Conservation (phyloP, 2,888 invertebrate genomes). For the Sepiola atlantica region DNA sequence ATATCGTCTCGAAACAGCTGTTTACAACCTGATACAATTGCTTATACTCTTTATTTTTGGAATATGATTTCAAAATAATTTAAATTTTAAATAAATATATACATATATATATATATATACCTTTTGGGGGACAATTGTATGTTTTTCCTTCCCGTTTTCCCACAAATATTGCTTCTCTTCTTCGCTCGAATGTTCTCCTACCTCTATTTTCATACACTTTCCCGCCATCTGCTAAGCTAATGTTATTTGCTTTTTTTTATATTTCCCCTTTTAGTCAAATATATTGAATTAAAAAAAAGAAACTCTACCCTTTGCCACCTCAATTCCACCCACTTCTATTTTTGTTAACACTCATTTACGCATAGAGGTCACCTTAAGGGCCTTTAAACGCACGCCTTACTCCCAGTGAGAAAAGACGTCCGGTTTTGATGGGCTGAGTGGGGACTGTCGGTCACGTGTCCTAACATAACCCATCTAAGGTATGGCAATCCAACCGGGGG, state of each 20-base stretch:
- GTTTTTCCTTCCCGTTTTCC: too few species aligned
- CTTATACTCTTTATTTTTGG: too few species aligned
- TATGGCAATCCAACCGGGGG: neutral
- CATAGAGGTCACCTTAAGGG: neutral
- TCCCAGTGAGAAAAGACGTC: neutral
- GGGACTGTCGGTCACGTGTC: neutral
- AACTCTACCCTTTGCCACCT: too few species aligned
- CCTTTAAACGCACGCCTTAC: neutral
- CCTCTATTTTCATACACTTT: neutral
- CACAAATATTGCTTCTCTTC: neutral
- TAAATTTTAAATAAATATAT: too few species aligned
- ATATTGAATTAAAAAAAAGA: neutral
- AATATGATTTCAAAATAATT: too few species aligned
- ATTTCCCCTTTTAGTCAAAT: neutral
- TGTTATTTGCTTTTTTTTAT: too few species aligned
- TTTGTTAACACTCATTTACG: constrained; percentile 1
- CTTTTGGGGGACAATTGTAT: too few species aligned
- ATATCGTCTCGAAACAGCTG: too few species aligned
- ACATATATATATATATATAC: too few species aligned
- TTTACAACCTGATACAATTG: too few species aligned
- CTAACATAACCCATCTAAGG: constrained; percentile 10
- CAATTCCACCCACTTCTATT: neutral
- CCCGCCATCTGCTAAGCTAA: neutral
- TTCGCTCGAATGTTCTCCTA: neutral
- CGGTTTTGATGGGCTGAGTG: neutral